Base-by-base conservation (phyloP, 2,797 vertebrate genomes). In the Cyprinella venusta region DNA sequence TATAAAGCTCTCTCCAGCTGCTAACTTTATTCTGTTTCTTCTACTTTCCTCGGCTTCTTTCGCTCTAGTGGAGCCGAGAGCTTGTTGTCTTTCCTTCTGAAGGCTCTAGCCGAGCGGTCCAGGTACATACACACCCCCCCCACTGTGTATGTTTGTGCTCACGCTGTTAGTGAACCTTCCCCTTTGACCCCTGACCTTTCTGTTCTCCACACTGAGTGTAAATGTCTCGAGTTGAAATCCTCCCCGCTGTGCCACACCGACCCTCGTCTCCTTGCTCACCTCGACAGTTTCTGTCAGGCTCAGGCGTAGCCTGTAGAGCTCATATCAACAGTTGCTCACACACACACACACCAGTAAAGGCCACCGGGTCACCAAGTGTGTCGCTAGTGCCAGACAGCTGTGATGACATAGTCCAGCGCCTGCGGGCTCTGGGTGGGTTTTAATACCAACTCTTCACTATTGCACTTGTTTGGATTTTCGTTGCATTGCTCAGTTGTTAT, bases 21-120 rank as follows among this genome's bases (percentile, higher is more conserved):
- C 59, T 85, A 70, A 84, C 76, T 72, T 75, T 74, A n/a, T 71
- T 81, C 52, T 83, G 40, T 79, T 80, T 77, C 69, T 56, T 45
- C 40, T 65, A 18, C 38, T 68, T 24, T 65, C 67, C 67, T 61
- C 13, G 70, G 19, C 15, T 63, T 82, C 61, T 79, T 80, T 75
- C 81, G 87, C 91, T 84, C 93, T n/a, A 95, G 94, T 90, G 94
- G 93, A 92, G 93, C 93, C 4, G 93, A 95, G 90, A 90, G 91
- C 90, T 93, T 95, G 91, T 93, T 95, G 93, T 91, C 91, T 80
- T 93, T 95, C 81, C 91, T 94, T 82, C 93, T 95, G 85, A 90
- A 87, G 88, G 93, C 93, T 90, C 92, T 95, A 85, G 92, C 90
- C 84, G 93, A 94, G 89, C 91, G 86, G 79, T 94, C 94, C 91